Percentiles rank a stretch among this genome's conserved stretches.
These are phyloP conservation scores for Aplochiton taeniatus DNA, from an alignment of 2,797 vertebrate genomes.

Conservation along the genomic window DNA sequence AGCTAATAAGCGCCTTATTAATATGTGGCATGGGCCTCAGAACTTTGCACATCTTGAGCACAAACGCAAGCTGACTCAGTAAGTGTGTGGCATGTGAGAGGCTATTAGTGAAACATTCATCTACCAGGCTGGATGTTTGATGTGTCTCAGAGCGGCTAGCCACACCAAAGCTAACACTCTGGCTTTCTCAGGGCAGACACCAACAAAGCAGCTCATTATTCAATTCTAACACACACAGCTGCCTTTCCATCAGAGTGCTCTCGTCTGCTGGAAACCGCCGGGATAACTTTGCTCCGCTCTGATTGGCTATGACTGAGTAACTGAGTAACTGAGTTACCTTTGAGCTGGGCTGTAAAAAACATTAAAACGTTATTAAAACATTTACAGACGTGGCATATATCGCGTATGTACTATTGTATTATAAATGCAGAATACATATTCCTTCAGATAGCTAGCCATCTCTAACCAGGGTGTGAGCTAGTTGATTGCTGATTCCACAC, in stretches of 20 bases:
- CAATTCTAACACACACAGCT: constrained; percentile 70
- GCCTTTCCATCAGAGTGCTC: constrained; percentile 69
- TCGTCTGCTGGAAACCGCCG: constrained; percentile 63
- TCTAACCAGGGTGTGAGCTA: no score
- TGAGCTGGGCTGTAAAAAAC: constrained; percentile 34
- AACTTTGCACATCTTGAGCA: constrained; percentile 64
- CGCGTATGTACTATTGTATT: background rate
- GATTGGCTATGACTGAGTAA: constrained; percentile 38
- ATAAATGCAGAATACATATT: no score
- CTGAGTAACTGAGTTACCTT: constrained; percentile 54
- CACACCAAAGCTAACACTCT: constrained; percentile 76
- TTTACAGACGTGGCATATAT: background rate
- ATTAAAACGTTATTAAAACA: background rate
- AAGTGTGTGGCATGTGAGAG: constrained; percentile 64
- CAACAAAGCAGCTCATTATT: constrained; percentile 74
- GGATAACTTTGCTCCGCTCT: constrained; percentile 57
- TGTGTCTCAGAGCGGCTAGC: constrained; percentile 67
- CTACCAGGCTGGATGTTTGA: constrained; percentile 59
- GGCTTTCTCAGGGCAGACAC: constrained; percentile 57
- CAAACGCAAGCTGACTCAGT: constrained; percentile 61
- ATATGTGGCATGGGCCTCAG: constrained; percentile 62
- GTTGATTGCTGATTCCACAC: no score
- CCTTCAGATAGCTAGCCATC: no score
- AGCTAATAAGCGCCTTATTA: constrained; percentile 36
- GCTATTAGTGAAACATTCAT: constrained; percentile 74